A percentile compares a stretch with the other conserved stretches of the same genome.
Evolutionary conservation across 2,113 vertebrate species (phyloP).

Genomic region (Colius striatus): DNA sequence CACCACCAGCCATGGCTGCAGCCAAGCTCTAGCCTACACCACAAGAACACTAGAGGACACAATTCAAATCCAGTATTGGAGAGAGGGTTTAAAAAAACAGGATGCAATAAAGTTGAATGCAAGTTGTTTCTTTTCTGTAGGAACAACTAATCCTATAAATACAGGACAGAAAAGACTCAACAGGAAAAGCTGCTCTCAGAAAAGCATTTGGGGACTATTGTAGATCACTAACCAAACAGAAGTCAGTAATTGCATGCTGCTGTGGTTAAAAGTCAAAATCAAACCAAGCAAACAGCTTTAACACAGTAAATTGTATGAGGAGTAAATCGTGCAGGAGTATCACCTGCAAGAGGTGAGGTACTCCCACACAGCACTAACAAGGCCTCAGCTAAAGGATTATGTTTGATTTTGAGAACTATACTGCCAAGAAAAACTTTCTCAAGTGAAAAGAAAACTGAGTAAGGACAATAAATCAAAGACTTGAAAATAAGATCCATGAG

Average conservation of each 20-base stretch:
- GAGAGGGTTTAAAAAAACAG: background rate
- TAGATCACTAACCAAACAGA: background rate
- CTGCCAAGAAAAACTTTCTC: background rate
- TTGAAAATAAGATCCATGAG: background rate
- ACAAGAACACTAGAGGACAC: background rate
- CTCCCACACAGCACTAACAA: background rate
- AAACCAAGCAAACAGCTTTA: background rate
- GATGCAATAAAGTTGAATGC: background rate
- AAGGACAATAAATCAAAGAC: background rate
- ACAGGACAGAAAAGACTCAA: background rate
- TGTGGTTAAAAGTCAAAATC: background rate
- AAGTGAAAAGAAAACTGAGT: background rate
- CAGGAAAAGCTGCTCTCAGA: background rate
- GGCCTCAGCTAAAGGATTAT: background rate
- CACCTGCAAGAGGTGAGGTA: background rate
- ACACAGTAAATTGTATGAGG: rapidly evolving
- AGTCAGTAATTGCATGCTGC: background rate
- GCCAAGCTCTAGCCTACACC: background rate
- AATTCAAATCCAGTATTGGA: background rate
- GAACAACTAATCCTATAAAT: background rate
- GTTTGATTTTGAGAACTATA: background rate
- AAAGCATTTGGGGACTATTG: background rate
- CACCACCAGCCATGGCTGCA: background rate
- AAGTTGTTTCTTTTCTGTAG: background rate
- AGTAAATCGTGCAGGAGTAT: background rate